Conservation (phyloP, 2,888 invertebrate species). For the Caprella mutica region DNA sequence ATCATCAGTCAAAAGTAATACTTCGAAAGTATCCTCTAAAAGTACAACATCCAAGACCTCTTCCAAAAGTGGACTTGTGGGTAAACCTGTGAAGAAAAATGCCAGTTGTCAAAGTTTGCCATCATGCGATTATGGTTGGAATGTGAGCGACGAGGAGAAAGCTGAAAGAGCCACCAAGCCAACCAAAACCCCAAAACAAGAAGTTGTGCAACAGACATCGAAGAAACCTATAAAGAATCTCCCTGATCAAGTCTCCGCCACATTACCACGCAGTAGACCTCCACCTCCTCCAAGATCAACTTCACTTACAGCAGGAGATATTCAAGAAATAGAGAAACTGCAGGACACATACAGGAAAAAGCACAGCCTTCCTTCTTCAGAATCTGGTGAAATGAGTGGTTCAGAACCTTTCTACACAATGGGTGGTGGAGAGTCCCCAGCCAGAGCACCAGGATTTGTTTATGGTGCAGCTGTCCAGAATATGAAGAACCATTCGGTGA, state of each 20-base stretch:
- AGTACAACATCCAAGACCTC: constrained; percentile 24
- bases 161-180: constrained; percentile 21
- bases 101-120: constrained; percentile 33
- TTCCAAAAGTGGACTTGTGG: constrained; percentile 17
- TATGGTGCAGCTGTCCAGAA: constrained; percentile 14
- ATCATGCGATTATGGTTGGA: constrained; percentile 28
- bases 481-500: too few relatives aligned
- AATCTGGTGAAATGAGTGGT: constrained; percentile 23
- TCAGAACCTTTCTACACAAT: constrained; percentile 26
- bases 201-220: constrained; percentile 14
- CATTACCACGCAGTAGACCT: constrained; percentile 20
- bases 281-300: constrained; percentile 28
- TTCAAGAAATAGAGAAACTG: constrained; percentile 26
- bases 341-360: constrained; percentile 24
- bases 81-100: constrained; percentile 27
- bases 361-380: constrained; percentile 14
- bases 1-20: constrained; percentile 24
- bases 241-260: constrained; percentile 12
- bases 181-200: constrained; percentile 11
- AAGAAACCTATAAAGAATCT: too few relatives aligned
- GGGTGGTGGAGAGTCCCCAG: constrained; percentile 18
- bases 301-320: constrained; percentile 27
- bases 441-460: constrained; percentile 18
- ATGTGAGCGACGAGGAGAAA: constrained; percentile 24
- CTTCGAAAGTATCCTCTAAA: constrained; percentile 21